Conservation (phyloP, 2,797 vertebrate genomes). For the Malurus leucopterus region DNA sequence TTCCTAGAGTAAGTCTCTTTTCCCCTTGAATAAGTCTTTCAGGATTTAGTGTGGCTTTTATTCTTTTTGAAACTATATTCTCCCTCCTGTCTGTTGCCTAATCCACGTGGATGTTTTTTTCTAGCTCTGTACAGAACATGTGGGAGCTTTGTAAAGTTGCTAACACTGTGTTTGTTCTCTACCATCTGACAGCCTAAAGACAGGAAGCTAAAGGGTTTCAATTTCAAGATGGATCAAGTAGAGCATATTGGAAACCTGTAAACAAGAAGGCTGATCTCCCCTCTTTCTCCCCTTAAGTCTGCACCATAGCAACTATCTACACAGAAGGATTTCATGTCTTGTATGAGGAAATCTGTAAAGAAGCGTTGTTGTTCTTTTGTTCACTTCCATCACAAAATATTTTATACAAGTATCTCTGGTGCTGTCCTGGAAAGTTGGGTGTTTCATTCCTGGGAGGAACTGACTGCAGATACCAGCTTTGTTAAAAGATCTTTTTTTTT, state of each 20-base stretch:
- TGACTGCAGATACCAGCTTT: neutral
- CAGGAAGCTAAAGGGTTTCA: slow-evolving; percentile 25
- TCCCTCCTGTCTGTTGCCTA: neutral
- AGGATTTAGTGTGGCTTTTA: neutral
- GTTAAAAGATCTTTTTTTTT: neutral
- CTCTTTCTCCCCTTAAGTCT: slow-evolving; percentile 4
- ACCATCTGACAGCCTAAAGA: neutral
- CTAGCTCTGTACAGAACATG: neutral
- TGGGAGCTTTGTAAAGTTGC: neutral
- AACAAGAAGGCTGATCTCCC: slow-evolving; percentile 28
- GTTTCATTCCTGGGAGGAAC: neutral
- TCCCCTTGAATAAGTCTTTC: neutral
- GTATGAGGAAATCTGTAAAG: slow-evolving; percentile 23
- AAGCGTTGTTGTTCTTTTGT: neutral
- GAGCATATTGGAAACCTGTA: slow-evolving; percentile 40
- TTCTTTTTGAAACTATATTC: neutral
- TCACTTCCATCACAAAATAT: neutral
- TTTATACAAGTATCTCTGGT: neutral
- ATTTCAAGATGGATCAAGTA: slow-evolving; percentile 45
- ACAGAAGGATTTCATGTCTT: neutral
- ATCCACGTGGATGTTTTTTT: neutral
- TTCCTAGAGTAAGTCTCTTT: neutral
- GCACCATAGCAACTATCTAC: slow-evolving; percentile 43
- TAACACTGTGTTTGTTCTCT: neutral
- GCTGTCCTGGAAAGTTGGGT: neutral